Percentiles rank a stretch among this genome's conserved stretches.
phyloP scores from a whole-genome alignment of 1,140 invertebrate genomes.

The Drosophila orosa region DNA sequence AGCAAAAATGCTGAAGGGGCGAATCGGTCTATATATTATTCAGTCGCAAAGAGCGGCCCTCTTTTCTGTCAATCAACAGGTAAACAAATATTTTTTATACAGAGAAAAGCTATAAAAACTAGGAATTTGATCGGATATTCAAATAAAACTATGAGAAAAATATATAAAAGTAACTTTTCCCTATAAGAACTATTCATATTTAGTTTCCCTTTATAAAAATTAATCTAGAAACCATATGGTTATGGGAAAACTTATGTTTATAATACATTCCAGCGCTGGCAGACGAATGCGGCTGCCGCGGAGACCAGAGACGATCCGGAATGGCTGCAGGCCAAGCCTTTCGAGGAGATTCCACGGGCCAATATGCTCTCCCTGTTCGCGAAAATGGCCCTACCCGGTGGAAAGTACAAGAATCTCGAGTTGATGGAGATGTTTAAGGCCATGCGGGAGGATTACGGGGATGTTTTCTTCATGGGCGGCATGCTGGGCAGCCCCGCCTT shows the following conservation, averaged over 20 bases:
- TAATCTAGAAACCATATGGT: not conserved
- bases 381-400: conserved; percentile 44
- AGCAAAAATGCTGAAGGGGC: conserved; percentile 29
- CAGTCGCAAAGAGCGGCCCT: conserved; percentile 18
- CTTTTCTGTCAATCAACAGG: conserved; percentile 10
- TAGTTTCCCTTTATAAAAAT: not conserved
- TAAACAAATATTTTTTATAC: conserved; percentile 11
- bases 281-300: conserved; percentile 32
- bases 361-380: conserved; percentile 17
- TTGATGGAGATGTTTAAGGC: conserved; percentile 31
- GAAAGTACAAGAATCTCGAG: conserved; percentile 49
- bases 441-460: conserved; percentile 44
- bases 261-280: conserved; percentile 38
- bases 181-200: not conserved
- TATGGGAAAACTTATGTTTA: not conserved
- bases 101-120: not conserved
- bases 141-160: not conserved
- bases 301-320: conserved; percentile 21
- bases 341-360: conserved; percentile 52
- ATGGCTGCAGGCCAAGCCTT: conserved; percentile 59
- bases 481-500: conserved; percentile 34
- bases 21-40: conserved; percentile 10
- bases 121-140: no score
- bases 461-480: conserved; percentile 33
- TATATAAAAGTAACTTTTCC: not conserved